Percentiles rank a stretch among this genome's conserved stretches.
Conservation (phyloP, 2,113 vertebrate genomes). For the Python bivittatus region DNA sequence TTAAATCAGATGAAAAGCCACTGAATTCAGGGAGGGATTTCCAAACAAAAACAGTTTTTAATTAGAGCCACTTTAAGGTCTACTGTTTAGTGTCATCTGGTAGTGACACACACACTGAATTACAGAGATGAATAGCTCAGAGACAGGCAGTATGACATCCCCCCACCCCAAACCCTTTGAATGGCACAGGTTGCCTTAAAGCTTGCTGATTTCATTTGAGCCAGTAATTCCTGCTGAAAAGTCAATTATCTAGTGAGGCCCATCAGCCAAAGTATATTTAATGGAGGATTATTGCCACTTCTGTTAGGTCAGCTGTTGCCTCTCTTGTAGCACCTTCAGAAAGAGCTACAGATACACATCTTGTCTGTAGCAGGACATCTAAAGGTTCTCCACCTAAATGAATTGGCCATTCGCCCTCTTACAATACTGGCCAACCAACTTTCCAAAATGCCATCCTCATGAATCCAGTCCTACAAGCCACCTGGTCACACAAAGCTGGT, state of each 20-base stretch:
- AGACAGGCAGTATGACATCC: constrained; percentile 45
- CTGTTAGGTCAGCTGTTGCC: constrained; percentile 71
- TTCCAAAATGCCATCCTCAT: background rate
- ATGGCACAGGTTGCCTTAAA: constrained; percentile 63
- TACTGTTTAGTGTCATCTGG: constrained; percentile 55
- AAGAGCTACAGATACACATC: constrained; percentile 39
- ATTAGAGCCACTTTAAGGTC: constrained; percentile 43
- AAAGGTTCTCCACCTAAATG: constrained; percentile 37
- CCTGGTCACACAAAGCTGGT: background rate
- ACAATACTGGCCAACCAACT: constrained; percentile 49
- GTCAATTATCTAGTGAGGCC: constrained; percentile 72
- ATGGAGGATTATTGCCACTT: constrained; percentile 71
- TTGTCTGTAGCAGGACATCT: constrained; percentile 45
- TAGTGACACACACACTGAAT: constrained; percentile 55
- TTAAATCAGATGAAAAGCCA: background rate
- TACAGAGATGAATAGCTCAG: constrained; percentile 64
- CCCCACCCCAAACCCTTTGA: constrained; percentile 23
- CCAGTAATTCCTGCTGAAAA: constrained; percentile 78
- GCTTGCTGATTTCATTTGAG: constrained; percentile 74
- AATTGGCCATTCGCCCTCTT: background rate
- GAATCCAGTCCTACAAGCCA: background rate
- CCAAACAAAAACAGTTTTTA: background rate
- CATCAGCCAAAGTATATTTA: constrained; percentile 67
- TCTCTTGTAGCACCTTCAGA: constrained; percentile 50
- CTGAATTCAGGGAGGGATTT: background rate